A percentile compares a stretch with the other conserved stretches of the same genome.
Evolutionary conservation across 2,888 invertebrate species (phyloP).

Genomic region (Macrophya alboannulata): DNA sequence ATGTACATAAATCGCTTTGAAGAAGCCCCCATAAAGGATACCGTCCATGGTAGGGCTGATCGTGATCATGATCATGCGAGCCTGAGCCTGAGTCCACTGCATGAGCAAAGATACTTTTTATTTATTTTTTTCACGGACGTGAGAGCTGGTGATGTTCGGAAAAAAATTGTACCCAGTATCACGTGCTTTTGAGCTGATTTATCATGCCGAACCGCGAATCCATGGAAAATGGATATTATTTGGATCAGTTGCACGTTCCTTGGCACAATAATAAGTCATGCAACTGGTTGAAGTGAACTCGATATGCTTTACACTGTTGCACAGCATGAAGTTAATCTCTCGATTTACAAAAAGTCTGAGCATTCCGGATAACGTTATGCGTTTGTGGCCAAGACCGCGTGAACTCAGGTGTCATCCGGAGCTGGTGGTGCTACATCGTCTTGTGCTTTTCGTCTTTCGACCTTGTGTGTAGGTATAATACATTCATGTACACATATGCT

Average conservation of each 20-base stretch:
- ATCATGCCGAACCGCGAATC: background rate
- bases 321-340: background rate
- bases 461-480: background rate
- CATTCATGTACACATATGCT: background rate
- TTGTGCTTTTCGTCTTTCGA: background rate
- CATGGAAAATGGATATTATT: background rate
- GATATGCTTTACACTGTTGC: background rate
- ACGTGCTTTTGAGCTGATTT: background rate
- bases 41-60: conserved; percentile 5
- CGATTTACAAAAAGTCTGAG: conserved; percentile 7
- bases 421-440: background rate
- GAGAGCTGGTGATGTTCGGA: background rate
- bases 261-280: background rate
- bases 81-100: too few species aligned
- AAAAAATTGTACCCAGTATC: background rate
- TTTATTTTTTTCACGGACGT: background rate
- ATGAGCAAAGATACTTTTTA: background rate
- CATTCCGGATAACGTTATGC: conserved; percentile 13
- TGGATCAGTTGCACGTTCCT: background rate
- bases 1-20: conserved; percentile 26
- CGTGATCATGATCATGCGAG: background rate
- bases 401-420: conserved; percentile 23
- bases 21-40: conserved; percentile 19
- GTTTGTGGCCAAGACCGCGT: conserved; percentile 9
- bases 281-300: background rate